Conservation (phyloP, 2,113 vertebrate species). For the Periophthalmodon schlosseri region DNA sequence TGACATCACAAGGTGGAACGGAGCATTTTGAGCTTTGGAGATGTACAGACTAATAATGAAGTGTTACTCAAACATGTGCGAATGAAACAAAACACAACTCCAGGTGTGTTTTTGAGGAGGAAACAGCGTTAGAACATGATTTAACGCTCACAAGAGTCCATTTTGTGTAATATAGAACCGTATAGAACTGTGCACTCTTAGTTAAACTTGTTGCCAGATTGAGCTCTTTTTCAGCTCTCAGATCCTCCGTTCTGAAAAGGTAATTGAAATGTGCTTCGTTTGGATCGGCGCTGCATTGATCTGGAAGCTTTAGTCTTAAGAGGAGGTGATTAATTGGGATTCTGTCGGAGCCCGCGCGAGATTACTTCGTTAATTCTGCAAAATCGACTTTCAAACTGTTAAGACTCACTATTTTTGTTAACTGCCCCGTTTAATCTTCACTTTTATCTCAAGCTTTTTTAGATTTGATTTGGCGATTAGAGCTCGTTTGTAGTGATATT, state of each 20-base stretch:
- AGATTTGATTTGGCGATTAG: neutral
- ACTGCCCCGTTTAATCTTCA: neutral
- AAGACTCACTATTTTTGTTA: neutral
- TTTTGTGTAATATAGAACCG: no score
- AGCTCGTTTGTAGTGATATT: neutral
- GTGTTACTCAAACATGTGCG: no score
- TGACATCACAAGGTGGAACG: no score
- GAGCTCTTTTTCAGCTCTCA: neutral
- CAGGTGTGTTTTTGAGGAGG: no score
- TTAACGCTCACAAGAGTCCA: no score
- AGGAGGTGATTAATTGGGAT: conserved; percentile 9
- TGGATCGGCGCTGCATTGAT: neutral
- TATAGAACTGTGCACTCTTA: neutral
- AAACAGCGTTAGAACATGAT: no score
- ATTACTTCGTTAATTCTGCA: conserved; percentile 3
- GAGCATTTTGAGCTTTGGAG: no score
- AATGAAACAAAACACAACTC: no score
- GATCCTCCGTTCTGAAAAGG: neutral
- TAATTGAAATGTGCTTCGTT: neutral
- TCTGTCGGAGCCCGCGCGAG: neutral
- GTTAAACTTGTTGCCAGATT: neutral
- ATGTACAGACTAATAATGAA: no score
- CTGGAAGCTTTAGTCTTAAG: neutral
- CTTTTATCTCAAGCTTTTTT: neutral
- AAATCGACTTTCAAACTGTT: neutral